Evolutionary conservation across 2,888 invertebrate species (phyloP).

Genomic region (Dinocampus coccinellae): DNA sequence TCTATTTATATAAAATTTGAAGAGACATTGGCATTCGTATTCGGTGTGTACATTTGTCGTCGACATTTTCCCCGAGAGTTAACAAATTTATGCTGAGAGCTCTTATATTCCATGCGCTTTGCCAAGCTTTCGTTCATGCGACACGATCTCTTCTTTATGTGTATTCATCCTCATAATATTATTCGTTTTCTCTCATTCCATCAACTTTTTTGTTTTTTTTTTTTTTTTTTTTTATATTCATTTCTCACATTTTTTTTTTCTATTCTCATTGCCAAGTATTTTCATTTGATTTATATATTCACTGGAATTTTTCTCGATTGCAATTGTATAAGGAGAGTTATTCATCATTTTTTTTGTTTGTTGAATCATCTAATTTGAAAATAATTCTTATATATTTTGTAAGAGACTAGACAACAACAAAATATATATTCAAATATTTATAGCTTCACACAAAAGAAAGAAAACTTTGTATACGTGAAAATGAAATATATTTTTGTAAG

Average conservation of each 20-base stretch:
- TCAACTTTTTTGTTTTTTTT: no score
- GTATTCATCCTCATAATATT: not conserved
- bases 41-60: slow-evolving; percentile 13
- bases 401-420: no score
- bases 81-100: slow-evolving; percentile 23
- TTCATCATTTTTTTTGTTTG: not conserved
- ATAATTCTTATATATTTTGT: not conserved
- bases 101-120: not conserved
- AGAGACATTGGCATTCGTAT: slow-evolving; percentile 8
- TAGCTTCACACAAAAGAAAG: not conserved
- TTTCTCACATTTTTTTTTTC: not conserved
- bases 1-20: not conserved
- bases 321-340: not conserved
- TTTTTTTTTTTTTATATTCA: not conserved
- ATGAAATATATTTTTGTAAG: not conserved
- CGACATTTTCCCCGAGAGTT: slow-evolving; percentile 19
- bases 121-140: slow-evolving; percentile 3
- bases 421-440: no score
- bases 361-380: not conserved
- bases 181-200: not conserved
- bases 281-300: slow-evolving; percentile 40
- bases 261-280: slow-evolving; percentile 2
- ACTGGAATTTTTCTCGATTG: slow-evolving; percentile 34
- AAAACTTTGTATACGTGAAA: not conserved
- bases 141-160: slow-evolving; percentile 5